Percentiles rank a stretch among this genome's conserved stretches.
Evolutionary conservation across 2,888 invertebrate genomes (phyloP).

Genomic region (Listrodromus nycthemerus): DNA sequence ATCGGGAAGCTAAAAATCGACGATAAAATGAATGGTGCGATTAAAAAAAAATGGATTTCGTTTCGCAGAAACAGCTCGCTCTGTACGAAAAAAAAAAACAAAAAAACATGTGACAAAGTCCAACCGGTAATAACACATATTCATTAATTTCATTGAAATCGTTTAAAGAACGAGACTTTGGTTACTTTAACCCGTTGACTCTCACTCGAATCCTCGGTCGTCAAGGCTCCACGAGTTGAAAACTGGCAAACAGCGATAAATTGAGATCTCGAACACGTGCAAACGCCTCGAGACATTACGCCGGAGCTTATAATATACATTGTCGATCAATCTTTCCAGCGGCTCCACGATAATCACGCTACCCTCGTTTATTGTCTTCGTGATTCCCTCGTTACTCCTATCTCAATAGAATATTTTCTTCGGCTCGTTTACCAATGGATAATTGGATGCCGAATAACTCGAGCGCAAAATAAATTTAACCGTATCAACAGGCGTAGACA

Average conservation of each 20-base stretch:
- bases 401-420: slow-evolving; percentile 21
- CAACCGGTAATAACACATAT: not conserved
- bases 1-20: too few relatives aligned
- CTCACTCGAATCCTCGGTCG: slow-evolving; percentile 4
- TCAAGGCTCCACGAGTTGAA: slow-evolving; percentile 22
- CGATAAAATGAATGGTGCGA: too few relatives aligned
- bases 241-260: slow-evolving; percentile 70
- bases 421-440: slow-evolving; percentile 9
- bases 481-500: not conserved
- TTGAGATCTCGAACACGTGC: slow-evolving; percentile 70
- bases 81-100: not conserved
- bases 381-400: slow-evolving; percentile 68
- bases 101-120: not conserved
- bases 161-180: not conserved
- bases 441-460: slow-evolving; percentile 23
- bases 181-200: slow-evolving; percentile 56
- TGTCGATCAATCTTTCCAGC: slow-evolving; percentile 75
- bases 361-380: slow-evolving; percentile 60
- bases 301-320: slow-evolving; percentile 64
- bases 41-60: not conserved
- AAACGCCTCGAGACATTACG: slow-evolving; percentile 71
- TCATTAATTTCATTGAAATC: not conserved
- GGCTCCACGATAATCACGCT: slow-evolving; percentile 68
- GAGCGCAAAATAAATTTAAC: slow-evolving; percentile 11
- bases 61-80: not conserved